A percentile compares a stretch with the other conserved stretches of the same genome.
phyloP scores from a whole-genome alignment of 2,888 invertebrate genomes.

The Melanargia galathea region DNA sequence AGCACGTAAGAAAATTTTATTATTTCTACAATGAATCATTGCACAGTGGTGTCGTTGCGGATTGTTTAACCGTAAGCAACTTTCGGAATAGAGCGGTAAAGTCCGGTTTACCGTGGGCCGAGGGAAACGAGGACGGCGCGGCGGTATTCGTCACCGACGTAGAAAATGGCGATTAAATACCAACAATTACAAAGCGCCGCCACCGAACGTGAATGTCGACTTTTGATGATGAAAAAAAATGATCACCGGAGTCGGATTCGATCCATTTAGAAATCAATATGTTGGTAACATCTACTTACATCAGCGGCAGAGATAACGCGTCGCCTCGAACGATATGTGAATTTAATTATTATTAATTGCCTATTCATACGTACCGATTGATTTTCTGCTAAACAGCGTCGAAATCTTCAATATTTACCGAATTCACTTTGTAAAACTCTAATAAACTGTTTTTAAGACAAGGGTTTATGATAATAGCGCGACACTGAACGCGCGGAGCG shows the following conservation, averaged over 20 bases:
- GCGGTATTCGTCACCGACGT: slow-evolving; percentile 79
- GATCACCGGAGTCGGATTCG: slow-evolving; percentile 6
- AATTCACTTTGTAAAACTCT: slow-evolving; percentile 53
- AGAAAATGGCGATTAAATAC: slow-evolving; percentile 82
- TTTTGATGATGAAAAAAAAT: background rate
- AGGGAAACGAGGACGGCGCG: slow-evolving; percentile 73
- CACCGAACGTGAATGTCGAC: slow-evolving; percentile 53
- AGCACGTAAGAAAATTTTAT: slow-evolving; percentile 57
- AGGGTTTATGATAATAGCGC: slow-evolving; percentile 70
- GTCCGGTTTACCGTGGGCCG: slow-evolving; percentile 66
- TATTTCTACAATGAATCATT: slow-evolving; percentile 77
- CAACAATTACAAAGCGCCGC: slow-evolving; percentile 73
- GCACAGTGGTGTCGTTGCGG: slow-evolving; percentile 61
- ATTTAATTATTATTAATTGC: slow-evolving; percentile 46
- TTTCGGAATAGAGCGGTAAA: slow-evolving; percentile 68
- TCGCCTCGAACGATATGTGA: slow-evolving; percentile 46
- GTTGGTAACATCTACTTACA: slow-evolving; percentile 53
- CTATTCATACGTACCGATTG: slow-evolving; percentile 62
- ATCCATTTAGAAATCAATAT: slow-evolving; percentile 46
- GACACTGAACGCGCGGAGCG: slow-evolving; percentile 69
- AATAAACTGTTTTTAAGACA: slow-evolving; percentile 60
- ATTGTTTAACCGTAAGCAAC: slow-evolving; percentile 61
- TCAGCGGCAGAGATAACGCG: slow-evolving; percentile 58
- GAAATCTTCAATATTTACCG: slow-evolving; percentile 49
- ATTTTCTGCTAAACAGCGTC: slow-evolving; percentile 39